Base-by-base conservation (phyloP, 2,797 vertebrate genomes). In the Rhinophrynus dorsalis region DNA sequence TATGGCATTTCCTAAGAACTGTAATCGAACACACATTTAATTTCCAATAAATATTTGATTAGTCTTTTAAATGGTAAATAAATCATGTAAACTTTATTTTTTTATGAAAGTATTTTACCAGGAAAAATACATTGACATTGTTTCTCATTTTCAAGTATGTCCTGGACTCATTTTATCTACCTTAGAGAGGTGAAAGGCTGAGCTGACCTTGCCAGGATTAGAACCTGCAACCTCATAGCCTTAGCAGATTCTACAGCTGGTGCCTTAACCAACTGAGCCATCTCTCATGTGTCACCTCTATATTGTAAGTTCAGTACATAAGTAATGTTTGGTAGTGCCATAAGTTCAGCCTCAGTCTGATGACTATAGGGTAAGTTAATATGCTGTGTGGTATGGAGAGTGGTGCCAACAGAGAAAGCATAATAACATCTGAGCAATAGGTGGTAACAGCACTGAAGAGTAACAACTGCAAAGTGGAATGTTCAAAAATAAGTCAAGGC, bases 1-100 rank as follows among this genome's bases (percentile, higher is more conserved):
- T 33, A 44, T 15, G 21, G 5, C 15, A 24, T 58, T 37, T 58
- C 33, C 44, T 24, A 38, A 37, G 65, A 67, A 30, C 21, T 17
- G 21, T 45, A 35, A 42, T 48, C 30, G 44, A 27, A 23, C 44
- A 68, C 58, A 32, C 21, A 29, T 30, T 27, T 68, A 9, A 68
- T 38, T 33, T 18, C 33, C 18, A 48, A 13, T 59, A 50, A 37
- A 68, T 58, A 50, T 38, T 40, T 57, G 7, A 67, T 35, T 10
- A 9, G 20, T 30, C 21, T 29, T 12, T 40, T 40, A 29, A 55
- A 56, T 23, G 55, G 29, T 2, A 42, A 21, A 57, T 57, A 38
- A 33, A 56, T 56, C 9, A 11, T 47, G 24, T 32, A 20, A 21
- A 33, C n/a, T 6, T 29, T 59, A 20, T 32, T 3, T 58, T 57